Evolutionary conservation across 2,113 vertebrate species (phyloP), one percentile per base, ranked within the genome.

Genomic region (Rhinoderma darwinii): DNA sequence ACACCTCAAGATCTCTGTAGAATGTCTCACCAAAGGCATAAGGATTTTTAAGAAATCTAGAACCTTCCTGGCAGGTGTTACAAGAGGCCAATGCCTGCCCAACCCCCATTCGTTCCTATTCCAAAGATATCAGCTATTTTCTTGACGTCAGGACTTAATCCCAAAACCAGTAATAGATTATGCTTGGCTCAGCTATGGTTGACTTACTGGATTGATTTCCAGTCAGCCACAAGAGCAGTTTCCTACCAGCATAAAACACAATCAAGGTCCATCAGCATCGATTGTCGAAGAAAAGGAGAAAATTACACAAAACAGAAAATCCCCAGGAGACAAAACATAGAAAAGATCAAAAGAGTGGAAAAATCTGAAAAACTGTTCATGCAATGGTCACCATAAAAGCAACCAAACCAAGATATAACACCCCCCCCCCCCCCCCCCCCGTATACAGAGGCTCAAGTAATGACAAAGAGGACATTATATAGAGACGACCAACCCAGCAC

Each of bases 141-240:
- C 41, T n/a, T n/a, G 15, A 20, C 20, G 68, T 37, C 35, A 59
- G 37, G 51, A 56, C 70, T 25, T 27, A 59, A 59, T 74, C 70
- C 83, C 73, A 22, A 32, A 84, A 68, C 59, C 32, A 63, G 75
- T 51, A 86, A 86, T 79, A 54, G 84, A 86, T 70, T 54, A 78
- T 18, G 74, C 84, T 56, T 12, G 25, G 84, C 75, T 86, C 74
- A 22, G 84, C 75, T 72, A 86, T 54, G 84, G 59, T 51, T 86
- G 75, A 80, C 84, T 86, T 79, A 50, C 75, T 68, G 22, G 22
- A 86, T 86, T 86, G 84, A 86, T 86, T 86, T 86, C 39, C 84
- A 79, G 75, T 79, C 84, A 79, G 2, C 41, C 73, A 35, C 59
- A 12, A 27, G 84, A 25, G 43, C 75, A 3, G 17, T 68, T 75